phyloP scores from a whole-genome alignment of 2,113 vertebrate genomes.

The Lethenteron camtschaticum region DNA sequence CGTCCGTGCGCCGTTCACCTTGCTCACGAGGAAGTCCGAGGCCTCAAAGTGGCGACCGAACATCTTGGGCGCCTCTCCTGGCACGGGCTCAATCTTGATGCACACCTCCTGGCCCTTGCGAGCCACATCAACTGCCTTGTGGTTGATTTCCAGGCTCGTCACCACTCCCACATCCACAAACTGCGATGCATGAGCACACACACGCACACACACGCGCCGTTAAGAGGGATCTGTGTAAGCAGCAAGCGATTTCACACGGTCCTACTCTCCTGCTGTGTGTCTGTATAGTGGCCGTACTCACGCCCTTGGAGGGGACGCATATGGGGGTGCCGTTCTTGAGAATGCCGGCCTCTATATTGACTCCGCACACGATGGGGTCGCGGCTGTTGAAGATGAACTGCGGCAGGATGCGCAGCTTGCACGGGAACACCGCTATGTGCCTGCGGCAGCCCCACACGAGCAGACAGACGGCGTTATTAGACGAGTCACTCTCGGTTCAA shows the following conservation, averaged over 20 bases:
- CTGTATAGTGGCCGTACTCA: slow-evolving; percentile 23
- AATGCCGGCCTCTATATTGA: slow-evolving; percentile 56
- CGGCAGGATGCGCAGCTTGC: slow-evolving; percentile 69
- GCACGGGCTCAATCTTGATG: slow-evolving; percentile 87
- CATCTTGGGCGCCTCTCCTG: slow-evolving; percentile 96
- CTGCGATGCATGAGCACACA: slow-evolving; percentile 18
- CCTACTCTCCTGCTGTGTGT: no score
- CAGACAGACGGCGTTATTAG: no score
- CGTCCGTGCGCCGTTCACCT: slow-evolving; percentile 29
- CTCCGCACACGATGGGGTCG: slow-evolving; percentile 89
- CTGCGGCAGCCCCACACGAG: slow-evolving; percentile 18
- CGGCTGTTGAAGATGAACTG: slow-evolving; percentile 98
- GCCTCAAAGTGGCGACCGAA: slow-evolving; percentile 89
- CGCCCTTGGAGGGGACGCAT: slow-evolving; percentile 78
- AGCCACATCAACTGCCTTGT: slow-evolving; percentile 63
- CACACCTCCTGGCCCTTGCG: slow-evolving; percentile 96
- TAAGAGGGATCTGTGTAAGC: not conserved
- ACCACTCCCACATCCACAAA: slow-evolving; percentile 90
- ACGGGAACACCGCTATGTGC: slow-evolving; percentile 78
- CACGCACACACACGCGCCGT: no score
- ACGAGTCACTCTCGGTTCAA: no score
- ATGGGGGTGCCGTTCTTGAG: slow-evolving; percentile 68
- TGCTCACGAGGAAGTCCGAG: slow-evolving; percentile 75
- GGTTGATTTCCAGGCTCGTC: slow-evolving; percentile 89
- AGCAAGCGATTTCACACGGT: not conserved